Conservation (phyloP, 2,113 vertebrate genomes). For the Sphyrna mokarran region DNA sequence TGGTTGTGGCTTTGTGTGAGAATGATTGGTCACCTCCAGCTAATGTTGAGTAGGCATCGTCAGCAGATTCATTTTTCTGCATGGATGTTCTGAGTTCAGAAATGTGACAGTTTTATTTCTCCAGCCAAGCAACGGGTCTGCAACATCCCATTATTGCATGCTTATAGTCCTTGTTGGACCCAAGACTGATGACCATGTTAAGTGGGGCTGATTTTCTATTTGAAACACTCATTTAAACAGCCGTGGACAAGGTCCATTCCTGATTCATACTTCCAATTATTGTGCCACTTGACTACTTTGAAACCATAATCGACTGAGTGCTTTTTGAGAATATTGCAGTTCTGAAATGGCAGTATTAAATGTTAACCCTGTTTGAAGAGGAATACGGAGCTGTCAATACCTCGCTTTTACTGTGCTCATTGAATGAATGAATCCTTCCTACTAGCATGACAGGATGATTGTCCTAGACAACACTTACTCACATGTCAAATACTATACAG, state of each 20-base stretch:
- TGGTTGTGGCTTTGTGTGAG: background rate
- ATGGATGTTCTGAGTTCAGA: background rate
- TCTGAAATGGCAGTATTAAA: constrained; percentile 29
- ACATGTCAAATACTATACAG: constrained; percentile 26
- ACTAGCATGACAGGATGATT: constrained; percentile 27
- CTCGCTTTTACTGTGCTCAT: constrained; percentile 4
- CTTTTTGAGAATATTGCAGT: constrained; percentile 29
- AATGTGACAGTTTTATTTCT: background rate
- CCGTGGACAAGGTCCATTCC: constrained; percentile 29
- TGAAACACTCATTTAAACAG: constrained; percentile 16
- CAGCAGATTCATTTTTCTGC: background rate
- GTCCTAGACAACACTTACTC: constrained; percentile 26
- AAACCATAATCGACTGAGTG: constrained; percentile 25
- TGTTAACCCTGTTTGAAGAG: constrained; percentile 32
- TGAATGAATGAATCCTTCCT: constrained; percentile 32
- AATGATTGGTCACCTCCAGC: background rate
- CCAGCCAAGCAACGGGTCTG: background rate
- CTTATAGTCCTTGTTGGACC: background rate
- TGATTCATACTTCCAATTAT: constrained; percentile 33
- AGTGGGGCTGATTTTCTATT: constrained; percentile 24
- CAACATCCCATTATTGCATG: background rate
- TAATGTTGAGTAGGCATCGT: background rate
- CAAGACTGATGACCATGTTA: background rate
- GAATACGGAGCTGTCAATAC: background rate
- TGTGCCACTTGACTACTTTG: constrained; percentile 19